These are phyloP conservation scores for Calyptommatus sinebrachiatus DNA, from an alignment of 2,113 vertebrate genomes.

Conservation along the genomic window DNA sequence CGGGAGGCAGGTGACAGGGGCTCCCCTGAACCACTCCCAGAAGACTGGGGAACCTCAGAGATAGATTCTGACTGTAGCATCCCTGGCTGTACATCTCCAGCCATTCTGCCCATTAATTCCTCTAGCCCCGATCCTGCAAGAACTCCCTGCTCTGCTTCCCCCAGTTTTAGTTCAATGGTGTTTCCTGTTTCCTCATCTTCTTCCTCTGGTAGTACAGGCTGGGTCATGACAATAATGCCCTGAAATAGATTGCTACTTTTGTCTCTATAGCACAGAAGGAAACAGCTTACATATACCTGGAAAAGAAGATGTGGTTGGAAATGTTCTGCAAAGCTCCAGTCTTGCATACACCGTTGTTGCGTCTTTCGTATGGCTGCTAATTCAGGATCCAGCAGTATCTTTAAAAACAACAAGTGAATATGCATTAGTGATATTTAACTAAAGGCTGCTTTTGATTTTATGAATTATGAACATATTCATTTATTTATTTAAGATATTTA, in stretches of 20 bases:
- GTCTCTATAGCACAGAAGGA: neutral
- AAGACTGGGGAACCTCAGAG: no score
- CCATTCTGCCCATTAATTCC: no score
- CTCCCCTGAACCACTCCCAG: no score
- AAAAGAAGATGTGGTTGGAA: conserved; percentile 75
- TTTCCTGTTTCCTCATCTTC: no score
- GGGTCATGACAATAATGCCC: no score
- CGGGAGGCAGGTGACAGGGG: no score
- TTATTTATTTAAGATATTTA: neutral
- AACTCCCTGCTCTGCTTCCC: no score
- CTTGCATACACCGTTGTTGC: conserved; percentile 74
- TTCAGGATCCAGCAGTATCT: conserved; percentile 44
- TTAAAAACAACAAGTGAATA: neutral
- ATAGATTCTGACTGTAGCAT: no score
- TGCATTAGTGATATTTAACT: neutral
- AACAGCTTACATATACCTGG: conserved; percentile 77
- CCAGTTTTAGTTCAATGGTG: no score
- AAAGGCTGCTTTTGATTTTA: neutral
- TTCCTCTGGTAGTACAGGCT: no score
- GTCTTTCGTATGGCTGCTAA: conserved; percentile 75
- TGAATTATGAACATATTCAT: neutral
- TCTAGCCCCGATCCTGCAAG: no score
- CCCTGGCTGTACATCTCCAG: no score
- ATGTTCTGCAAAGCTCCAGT: conserved; percentile 85
- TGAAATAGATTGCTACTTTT: neutral